Percentiles rank a stretch among this genome's conserved stretches.
Evolutionary conservation across 2,113 vertebrate species (phyloP).

Genomic region (Toxotes jaculatrix): DNA sequence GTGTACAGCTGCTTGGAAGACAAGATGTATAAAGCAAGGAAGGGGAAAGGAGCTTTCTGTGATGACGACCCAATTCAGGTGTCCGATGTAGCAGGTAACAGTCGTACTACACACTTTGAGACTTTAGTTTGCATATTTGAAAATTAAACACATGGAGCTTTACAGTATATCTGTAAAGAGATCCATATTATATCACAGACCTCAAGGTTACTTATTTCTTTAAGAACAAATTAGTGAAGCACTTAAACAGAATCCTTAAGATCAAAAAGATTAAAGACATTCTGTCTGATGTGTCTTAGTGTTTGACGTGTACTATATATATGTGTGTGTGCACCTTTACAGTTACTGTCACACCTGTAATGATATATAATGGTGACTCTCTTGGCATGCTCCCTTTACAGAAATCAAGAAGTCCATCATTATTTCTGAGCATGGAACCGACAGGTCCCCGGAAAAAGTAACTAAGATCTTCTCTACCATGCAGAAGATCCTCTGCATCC

Average conservation of each 20-base stretch:
- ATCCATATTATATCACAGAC: not conserved
- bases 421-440: constrained; percentile 90
- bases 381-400: constrained; percentile 61
- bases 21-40: constrained; percentile 95
- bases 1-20: constrained; percentile 96
- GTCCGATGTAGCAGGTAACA: constrained; percentile 89
- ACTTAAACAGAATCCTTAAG: not conserved
- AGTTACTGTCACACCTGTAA: not conserved
- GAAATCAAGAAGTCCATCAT: constrained; percentile 92
- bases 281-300: not conserved
- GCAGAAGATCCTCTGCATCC: constrained; percentile 90
- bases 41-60: constrained; percentile 92
- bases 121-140: not conserved
- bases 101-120: fast-evolving
- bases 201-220: not conserved
- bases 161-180: not conserved
- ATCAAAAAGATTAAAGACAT: not conserved
- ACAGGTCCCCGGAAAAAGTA: constrained; percentile 85
- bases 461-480: constrained; percentile 90
- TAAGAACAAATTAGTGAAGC: not conserved
- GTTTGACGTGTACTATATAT: too few species aligned
- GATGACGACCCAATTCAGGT: constrained; percentile 89
- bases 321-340: not conserved
- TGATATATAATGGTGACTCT: not conserved
- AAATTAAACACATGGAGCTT: not conserved